Base-by-base conservation (phyloP, 1,140 invertebrate species). In the Pentalonia nigronervosa region DNA sequence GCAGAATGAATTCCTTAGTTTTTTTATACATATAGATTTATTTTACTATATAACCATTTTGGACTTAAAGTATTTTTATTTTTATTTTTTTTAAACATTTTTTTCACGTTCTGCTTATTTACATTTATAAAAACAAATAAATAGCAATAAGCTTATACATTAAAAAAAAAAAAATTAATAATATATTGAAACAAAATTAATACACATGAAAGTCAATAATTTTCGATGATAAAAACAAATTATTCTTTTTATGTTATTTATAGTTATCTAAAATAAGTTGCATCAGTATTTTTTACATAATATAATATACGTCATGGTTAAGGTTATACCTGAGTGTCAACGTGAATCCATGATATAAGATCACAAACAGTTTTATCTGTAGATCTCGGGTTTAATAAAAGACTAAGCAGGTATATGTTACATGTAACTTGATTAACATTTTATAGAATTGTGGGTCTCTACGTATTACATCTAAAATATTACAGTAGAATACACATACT, bases 401-500 rank as follows among this genome's bases (percentile, higher is more conserved):
- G 30, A 17, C 60, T n/a, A n/a, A n/a, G 30, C n/a, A 76, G 60
- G 60, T n/a, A n/a, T 76, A 30, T 76, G 60, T 76, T 14, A 76
- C 30, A 76, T 76, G n/a, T 76, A 76, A 76, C 30, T n/a, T 34
- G 60, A 76, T 76, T n/a, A 76, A 76, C 60, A 76, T 76, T 76
- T n/a, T 76, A 76, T 76, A 76, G 60, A 76, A 76, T 76, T n/a
- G n/a, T n/a, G 30, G n/a, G 60, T 76, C 30, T 76, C 60, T n/a
- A 76, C n/a, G n/a, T n/a, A n/a, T 34, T 76, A 76, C n/a, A n/a
- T 76, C 60, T 76, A 76, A 76, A 76, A 76, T 76, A 76, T 76
- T n/a, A 76, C 3, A 1, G 60, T 34, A 34, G 14, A 76, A 14
- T 76, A 17, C 60, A 76, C 60, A 76, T 76, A 76, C n/a, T 76